These are phyloP conservation scores for Napeogenes inachia DNA, from an alignment of 2,888 invertebrate species.

Conservation along the genomic window DNA sequence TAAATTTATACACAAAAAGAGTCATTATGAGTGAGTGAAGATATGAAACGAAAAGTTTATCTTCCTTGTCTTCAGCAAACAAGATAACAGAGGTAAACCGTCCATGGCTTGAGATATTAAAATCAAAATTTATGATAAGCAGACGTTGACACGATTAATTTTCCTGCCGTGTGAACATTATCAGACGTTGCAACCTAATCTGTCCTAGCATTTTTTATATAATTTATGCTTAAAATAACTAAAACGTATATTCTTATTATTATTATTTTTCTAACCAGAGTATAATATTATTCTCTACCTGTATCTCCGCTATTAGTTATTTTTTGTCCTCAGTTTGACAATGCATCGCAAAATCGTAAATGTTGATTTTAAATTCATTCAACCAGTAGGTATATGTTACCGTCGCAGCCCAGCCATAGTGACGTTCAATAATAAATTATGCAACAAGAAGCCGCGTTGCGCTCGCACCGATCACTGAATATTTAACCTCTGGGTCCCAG, in stretches of 20 bases:
- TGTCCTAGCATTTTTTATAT: no score
- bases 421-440: constrained; percentile 69
- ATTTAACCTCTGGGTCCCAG: constrained; percentile 59
- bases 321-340: constrained; percentile 14
- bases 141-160: constrained; percentile 61
- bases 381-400: constrained; percentile 44
- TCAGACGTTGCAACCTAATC: no score
- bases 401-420: constrained; percentile 38
- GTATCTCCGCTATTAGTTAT: not conserved
- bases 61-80: constrained; percentile 56
- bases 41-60: constrained; percentile 63
- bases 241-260: no score
- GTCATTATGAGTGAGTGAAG: constrained; percentile 42
- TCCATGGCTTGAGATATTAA: constrained; percentile 56
- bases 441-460: constrained; percentile 50
- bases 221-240: no score
- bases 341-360: constrained; percentile 35
- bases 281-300: not conserved
- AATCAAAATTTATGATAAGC: constrained; percentile 66
- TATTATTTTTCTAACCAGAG: no score
- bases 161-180: constrained; percentile 34
- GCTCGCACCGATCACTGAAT: constrained; percentile 47
- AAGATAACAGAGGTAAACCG: constrained; percentile 60
- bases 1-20: constrained; percentile 28
- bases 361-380: constrained; percentile 54